A percentile compares a stretch with the other conserved stretches of the same genome.
phyloP scores from a whole-genome alignment of 2,888 invertebrate genomes.

The Buathra laborator region DNA sequence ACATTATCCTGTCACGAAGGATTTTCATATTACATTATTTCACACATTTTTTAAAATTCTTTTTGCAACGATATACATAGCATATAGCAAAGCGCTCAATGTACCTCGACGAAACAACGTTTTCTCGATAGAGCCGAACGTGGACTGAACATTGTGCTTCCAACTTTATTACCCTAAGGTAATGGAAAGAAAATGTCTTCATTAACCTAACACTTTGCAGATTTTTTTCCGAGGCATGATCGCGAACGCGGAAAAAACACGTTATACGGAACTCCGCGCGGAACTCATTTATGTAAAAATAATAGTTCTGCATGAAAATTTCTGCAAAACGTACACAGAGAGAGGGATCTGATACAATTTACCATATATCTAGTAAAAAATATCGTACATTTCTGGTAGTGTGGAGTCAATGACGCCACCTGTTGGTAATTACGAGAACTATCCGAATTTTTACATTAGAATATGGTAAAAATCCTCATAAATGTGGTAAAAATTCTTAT shows the following conservation, averaged over 20 bases:
- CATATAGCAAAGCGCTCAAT: not conserved
- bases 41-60: not conserved
- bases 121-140: constrained; percentile 47
- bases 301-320: too few relatives aligned
- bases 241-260: not conserved
- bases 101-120: constrained; percentile 62
- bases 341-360: too few relatives aligned
- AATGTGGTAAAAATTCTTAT: too few relatives aligned
- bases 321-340: too few relatives aligned
- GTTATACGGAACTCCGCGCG: too few relatives aligned
- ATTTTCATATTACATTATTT: not conserved
- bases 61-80: not conserved
- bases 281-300: too few relatives aligned
- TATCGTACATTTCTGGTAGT: too few relatives aligned
- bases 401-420: too few relatives aligned
- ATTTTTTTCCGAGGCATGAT: not conserved
- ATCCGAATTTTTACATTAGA: too few relatives aligned
- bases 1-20: constrained; percentile 70
- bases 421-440: too few relatives aligned
- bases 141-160: constrained; percentile 58
- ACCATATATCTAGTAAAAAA: too few relatives aligned
- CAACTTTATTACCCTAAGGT: constrained; percentile 59
- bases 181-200: not conserved
- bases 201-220: not conserved
- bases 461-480: too few relatives aligned